Evolutionary conservation across 2,113 vertebrate genomes (phyloP), one percentile per base, ranked within the genome.

Genomic region (Eleginops maclovinus): DNA sequence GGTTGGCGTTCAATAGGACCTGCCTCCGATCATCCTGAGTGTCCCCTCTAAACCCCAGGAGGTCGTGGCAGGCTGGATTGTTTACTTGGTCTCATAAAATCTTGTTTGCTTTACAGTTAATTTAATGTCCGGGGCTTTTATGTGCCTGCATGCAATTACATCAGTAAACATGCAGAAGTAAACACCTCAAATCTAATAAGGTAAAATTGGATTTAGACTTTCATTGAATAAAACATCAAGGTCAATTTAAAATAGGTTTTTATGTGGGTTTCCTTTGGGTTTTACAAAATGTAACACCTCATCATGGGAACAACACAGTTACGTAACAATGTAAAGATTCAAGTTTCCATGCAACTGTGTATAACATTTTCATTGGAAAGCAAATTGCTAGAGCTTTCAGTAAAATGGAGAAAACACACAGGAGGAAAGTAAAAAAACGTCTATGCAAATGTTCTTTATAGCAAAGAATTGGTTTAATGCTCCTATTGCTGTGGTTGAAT

Each of bases 1-100:
- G 81, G 81, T 81, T 61, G 0, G 1, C 53, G 80, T 86, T 81
- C 81, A 83, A 77, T 26, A 5, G 50, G 47, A 40, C 28, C 56
- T 41, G 72, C 46, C 28, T 72, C 65, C 65, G 74, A 59, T 77
- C 69, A 58, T 71, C 65, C 72, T 16, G 55, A 76, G 40, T 10
- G 41, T 55, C 82, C 61, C 69, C 63, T 50, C 68, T n/a, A 26
- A 66, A 59, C 22, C 58, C 31, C 84, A 56, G 79, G 47, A 51
- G 72, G 61, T 46, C 59, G 13, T 58, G 55, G 69, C 79, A 74
- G 60, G 13, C 65, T 21, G n/a, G 67, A 40, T 0, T 44, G 76
- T 72, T 85, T 71, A 36, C 72, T 54, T 13, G 8, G 9, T 51
- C 62, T 55, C 4, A 3, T 1, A 13, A 40, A 54, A 15, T 62